Percentiles rank a stretch among this genome's conserved stretches.
Evolutionary conservation across 2,113 vertebrate genomes (phyloP).

Genomic region (Clinocottus analis): DNA sequence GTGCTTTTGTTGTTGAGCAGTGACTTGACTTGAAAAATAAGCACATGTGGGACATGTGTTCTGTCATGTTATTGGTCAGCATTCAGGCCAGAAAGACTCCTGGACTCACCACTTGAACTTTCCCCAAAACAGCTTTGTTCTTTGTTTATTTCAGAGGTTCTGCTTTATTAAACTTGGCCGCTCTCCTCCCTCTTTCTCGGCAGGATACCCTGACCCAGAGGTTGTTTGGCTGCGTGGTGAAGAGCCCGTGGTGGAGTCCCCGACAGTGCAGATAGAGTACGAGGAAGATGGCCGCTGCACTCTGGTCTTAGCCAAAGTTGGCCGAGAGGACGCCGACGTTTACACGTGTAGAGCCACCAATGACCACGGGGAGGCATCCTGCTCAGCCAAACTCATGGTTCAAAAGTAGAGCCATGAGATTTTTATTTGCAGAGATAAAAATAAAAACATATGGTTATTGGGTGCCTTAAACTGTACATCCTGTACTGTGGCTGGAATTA

Average conservation of each 20-base stretch:
- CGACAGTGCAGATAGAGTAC: constrained; percentile 78
- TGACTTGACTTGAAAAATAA: not conserved
- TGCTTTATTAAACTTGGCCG: not conserved
- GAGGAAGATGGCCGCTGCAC: constrained; percentile 84
- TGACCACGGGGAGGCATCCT: constrained; percentile 71
- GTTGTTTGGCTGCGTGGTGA: constrained; percentile 82
- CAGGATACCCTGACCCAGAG: constrained; percentile 86
- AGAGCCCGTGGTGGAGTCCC: constrained; percentile 72
- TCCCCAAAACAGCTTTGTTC: not conserved
- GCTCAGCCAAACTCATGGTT: constrained; percentile 69
- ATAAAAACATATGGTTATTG: not conserved
- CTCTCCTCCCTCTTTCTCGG: not conserved
- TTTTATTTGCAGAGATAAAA: not conserved
- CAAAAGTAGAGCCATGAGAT: constrained; percentile 14
- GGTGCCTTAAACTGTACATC: constrained; percentile 7
- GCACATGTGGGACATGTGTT: no score
- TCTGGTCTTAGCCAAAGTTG: constrained; percentile 71
- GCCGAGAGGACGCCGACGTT: constrained; percentile 59
- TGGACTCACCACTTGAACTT: not conserved
- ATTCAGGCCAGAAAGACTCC: not conserved
- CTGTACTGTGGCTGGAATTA: constrained; percentile 4
- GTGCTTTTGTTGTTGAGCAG: not conserved
- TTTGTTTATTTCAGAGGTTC: not conserved
- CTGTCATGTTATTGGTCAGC: not conserved
- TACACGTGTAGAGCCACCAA: constrained; percentile 83